Evolutionary conservation across 2,113 vertebrate species (phyloP), one percentile per base, ranked within the genome.

Genomic region (Indicator maculatus): DNA sequence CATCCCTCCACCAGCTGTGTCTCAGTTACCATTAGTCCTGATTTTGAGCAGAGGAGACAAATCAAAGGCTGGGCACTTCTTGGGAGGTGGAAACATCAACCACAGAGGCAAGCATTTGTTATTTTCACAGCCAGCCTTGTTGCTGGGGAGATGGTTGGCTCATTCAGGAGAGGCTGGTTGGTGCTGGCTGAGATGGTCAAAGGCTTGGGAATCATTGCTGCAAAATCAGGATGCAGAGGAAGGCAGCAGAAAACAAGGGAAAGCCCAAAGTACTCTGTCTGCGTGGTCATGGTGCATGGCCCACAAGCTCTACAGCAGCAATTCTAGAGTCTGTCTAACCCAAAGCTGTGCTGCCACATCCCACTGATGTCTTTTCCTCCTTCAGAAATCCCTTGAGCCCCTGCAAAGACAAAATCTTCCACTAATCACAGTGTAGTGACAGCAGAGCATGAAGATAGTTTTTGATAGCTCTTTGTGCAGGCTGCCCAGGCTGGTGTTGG

Each of bases 91-190:
- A 89, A 91, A 88, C 33, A 39, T n/a, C 9, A 82, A 90, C n/a
- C 76, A 80, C 55, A 81, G 53, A 88, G 83, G 59, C 91, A 84
- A 78, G 66, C 67, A n/a, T 84, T 92, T 78, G 71, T 85, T 78
- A 75, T 92, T 94, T 88, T 89, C 82, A 50, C 86, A 89, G 90
- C 65, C 91, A 83, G 86, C 67, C 78, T 80, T 52, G 95, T 95
- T 97, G 94, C 94, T 36, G 15, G 65, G 93, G 88, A 83, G 91
- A 86, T 95, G 56, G 31, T 50, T 95, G 88, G 88, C 90, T 95
- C 75, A 52, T 73, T 86, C 60, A 93, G 44, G 93, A 71, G 66
- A 70, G 44, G 9, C 88, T 86, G 41, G 17, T 65, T 47, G 45
- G 69, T 86, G 67, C 83, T 39, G 4, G 66, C 63, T 80, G 69